A percentile compares a stretch with the other conserved stretches of the same genome.
Evolutionary conservation across 2,888 invertebrate genomes (phyloP).

Genomic region (Prenolepis imparis): DNA sequence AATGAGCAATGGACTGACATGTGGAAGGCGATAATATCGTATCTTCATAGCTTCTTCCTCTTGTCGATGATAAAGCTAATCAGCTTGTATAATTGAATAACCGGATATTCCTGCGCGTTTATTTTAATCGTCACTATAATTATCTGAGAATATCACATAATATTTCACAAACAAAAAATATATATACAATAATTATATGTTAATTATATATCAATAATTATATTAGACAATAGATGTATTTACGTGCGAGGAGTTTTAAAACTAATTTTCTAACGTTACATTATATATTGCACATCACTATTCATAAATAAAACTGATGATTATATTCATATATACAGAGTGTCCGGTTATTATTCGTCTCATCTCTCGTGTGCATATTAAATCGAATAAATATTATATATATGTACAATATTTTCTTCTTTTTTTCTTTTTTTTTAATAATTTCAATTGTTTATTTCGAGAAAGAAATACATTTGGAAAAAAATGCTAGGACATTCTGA

Average conservation of each 20-base stretch:
- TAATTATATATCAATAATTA: not conserved
- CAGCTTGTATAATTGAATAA: conserved; percentile 28
- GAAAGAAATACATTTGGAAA: not conserved
- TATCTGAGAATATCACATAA: not conserved
- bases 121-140: conserved; percentile 15
- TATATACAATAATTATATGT: not conserved
- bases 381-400: too few relatives aligned
- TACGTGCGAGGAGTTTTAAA: not conserved
- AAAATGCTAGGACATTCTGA: not conserved
- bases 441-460: not conserved
- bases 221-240: not conserved
- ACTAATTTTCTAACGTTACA: not conserved
- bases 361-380: too few relatives aligned
- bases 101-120: not conserved
- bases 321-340: not conserved
- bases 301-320: not conserved
- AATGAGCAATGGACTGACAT: conserved; percentile 50
- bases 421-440: not conserved
- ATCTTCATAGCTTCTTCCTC: conserved; percentile 63
- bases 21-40: conserved; percentile 64
- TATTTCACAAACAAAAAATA: not conserved
- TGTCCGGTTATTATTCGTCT: too few relatives aligned
- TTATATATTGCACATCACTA: not conserved
- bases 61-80: conserved; percentile 63
- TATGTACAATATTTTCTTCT: not conserved